Evolutionary conservation across 2,797 vertebrate genomes (phyloP), one percentile per base, ranked within the genome.

Genomic region (Chromis chromis): DNA sequence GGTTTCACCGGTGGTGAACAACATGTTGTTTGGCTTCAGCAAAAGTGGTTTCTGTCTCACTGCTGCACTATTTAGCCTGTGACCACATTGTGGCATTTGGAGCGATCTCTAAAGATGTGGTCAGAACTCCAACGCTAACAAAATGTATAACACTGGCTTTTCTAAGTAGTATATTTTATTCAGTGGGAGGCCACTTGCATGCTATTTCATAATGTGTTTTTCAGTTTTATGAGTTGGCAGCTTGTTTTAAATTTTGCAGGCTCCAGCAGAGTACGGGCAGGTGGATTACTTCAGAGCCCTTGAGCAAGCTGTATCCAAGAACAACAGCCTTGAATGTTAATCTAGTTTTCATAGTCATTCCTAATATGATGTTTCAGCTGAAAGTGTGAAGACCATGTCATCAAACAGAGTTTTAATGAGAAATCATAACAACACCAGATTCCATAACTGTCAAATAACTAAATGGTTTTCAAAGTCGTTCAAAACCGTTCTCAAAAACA

Each of bases 1-100:
- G 62, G 81, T 91, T 93, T 90, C 86, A 46, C 27, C 59, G 0
- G 60, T 27, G 42, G 60, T 76, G 79, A 84, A 78, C 56, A 86
- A 78, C 64, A 68, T 60, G 72, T 82, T 78, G 74, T 90, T 85
- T 78, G 70, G 81, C 84, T 76, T 63, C 42, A 70, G 64, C 73
- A 33, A 70, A 81, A 79, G 78, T 53, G 48, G 64, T 81, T 86
- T 85, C 53, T 76, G 56, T 76, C 42, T 76, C 56, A 53, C 66
- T 63, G 72, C 58, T 77, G 54, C 60, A 31, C 49, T 27, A 65
- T 88, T 88, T 82, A 84, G 83, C 64, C 53, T 39, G 55, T 79
- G 81, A 91, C 77, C 74, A 19, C 86, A 89, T 50, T 73, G 65
- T 74, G 65, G 61, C 7, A 36, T 85, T 81, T 80, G 75, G 63